These are phyloP conservation scores for Polypterus senegalus DNA, from an alignment of 2,113 vertebrate genomes.

Conservation along the genomic window DNA sequence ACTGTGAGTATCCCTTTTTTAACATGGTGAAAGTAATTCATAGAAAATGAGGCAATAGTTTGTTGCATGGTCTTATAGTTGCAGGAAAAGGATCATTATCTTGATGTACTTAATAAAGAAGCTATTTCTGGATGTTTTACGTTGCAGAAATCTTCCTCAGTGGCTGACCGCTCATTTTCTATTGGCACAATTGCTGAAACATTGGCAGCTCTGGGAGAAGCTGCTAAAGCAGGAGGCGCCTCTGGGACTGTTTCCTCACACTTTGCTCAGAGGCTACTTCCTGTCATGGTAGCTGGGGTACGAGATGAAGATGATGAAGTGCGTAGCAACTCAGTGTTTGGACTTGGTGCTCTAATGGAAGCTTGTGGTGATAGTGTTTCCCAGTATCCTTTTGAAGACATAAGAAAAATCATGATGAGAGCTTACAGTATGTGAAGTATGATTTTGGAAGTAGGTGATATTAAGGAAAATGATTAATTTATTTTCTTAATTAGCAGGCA, in stretches of 20 bases:
- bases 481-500: neutral
- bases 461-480: no score
- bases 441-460: no score
- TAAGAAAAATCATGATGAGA: neutral
- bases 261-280: constrained; percentile 61
- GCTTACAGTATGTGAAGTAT: no score
- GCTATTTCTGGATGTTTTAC: no score
- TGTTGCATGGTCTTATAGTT: neutral
- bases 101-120: no score
- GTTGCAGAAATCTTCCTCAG: constrained; percentile 55
- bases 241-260: constrained; percentile 34
- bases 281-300: constrained; percentile 46
- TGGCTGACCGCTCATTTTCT: constrained; percentile 72
- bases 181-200: constrained; percentile 64
- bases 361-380: constrained; percentile 50
- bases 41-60: neutral
- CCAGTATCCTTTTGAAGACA: constrained; percentile 41
- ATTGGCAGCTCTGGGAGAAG: constrained; percentile 46
- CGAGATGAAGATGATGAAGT: constrained; percentile 63
- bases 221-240: constrained; percentile 29
- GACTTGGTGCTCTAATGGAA: constrained; percentile 66
- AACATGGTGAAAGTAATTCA: neutral
- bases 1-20: constrained; percentile 29
- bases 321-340: constrained; percentile 72
- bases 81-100: no score